A percentile compares a stretch with the other conserved stretches of the same genome.
These are phyloP conservation scores for Enhydra lutris DNA, from an alignment of 2,113 vertebrate species.

Conservation along the genomic window DNA sequence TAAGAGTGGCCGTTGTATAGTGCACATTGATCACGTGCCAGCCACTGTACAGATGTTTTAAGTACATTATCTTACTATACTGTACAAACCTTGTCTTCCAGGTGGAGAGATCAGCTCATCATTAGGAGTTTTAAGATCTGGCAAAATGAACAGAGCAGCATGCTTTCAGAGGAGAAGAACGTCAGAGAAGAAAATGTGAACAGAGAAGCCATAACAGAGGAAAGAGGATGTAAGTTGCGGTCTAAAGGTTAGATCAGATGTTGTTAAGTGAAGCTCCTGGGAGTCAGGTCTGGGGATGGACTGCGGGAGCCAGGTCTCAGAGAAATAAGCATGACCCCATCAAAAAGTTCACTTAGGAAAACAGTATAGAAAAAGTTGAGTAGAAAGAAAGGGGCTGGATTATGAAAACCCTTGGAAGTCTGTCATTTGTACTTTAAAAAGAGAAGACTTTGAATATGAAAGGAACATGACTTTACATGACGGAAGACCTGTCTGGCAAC, in stretches of 20 bases:
- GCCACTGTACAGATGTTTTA: background rate
- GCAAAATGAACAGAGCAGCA: background rate
- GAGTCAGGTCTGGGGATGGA: background rate
- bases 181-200: background rate
- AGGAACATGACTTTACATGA: slow-evolving; percentile 39
- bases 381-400: background rate
- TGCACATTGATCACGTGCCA: background rate
- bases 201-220: background rate
- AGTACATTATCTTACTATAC: background rate
- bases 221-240: background rate
- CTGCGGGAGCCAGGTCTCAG: background rate
- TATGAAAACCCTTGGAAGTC: background rate
- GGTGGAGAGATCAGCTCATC: background rate
- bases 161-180: background rate
- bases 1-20: background rate
- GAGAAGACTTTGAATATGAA: slow-evolving; percentile 6
- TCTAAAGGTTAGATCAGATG: background rate
- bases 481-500: slow-evolving; percentile 60
- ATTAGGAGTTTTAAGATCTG: background rate
- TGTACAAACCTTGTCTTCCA: background rate
- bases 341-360: background rate
- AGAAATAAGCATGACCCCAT: background rate
- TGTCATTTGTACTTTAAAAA: slow-evolving; percentile 41
- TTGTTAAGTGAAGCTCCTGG: background rate
- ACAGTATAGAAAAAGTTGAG: background rate